These are phyloP conservation scores for Schizopygopsis pylzovi DNA, from an alignment of 2,797 vertebrate genomes.

Conservation along the genomic window DNA sequence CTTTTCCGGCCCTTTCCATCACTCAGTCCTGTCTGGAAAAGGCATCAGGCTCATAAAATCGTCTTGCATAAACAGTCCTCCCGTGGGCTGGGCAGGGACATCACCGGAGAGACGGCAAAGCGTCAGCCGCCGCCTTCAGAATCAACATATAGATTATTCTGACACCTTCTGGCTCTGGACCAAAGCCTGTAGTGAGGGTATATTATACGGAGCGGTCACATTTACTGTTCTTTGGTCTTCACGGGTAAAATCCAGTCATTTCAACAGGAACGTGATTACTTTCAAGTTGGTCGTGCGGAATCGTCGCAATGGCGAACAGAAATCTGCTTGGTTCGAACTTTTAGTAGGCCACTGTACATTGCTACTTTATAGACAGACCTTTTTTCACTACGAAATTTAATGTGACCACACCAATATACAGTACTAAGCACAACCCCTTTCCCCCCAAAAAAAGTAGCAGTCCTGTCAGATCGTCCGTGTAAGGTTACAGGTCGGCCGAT, in stretches of 20 bases:
- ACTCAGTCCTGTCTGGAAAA: conserved; percentile 77
- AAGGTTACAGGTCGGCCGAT: too few relatives aligned
- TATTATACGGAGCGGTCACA: too few relatives aligned
- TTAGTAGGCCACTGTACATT: neutral
- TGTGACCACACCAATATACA: neutral
- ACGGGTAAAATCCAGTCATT: neutral
- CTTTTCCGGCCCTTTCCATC: conserved; percentile 65
- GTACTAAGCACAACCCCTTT: neutral
- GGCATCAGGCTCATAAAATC: conserved; percentile 77
- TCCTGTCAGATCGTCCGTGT: too few relatives aligned
- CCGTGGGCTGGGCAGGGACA: conserved; percentile 57
- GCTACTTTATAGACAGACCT: neutral
- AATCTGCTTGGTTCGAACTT: neutral
- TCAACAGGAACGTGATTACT: neutral
- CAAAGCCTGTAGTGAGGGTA: neutral
- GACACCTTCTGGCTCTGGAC: conserved; percentile 27
- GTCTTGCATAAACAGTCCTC: conserved; percentile 76
- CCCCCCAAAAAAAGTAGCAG: too few relatives aligned
- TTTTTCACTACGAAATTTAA: too few relatives aligned
- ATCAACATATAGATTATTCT: conserved; percentile 44
- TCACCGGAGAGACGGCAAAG: conserved; percentile 51
- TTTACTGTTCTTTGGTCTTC: neutral
- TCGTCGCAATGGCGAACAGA: neutral
- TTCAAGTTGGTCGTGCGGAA: neutral
- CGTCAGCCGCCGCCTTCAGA: conserved; percentile 58